Evolutionary conservation across 2,888 invertebrate species (phyloP).

Genomic region (Monopis laevigella): DNA sequence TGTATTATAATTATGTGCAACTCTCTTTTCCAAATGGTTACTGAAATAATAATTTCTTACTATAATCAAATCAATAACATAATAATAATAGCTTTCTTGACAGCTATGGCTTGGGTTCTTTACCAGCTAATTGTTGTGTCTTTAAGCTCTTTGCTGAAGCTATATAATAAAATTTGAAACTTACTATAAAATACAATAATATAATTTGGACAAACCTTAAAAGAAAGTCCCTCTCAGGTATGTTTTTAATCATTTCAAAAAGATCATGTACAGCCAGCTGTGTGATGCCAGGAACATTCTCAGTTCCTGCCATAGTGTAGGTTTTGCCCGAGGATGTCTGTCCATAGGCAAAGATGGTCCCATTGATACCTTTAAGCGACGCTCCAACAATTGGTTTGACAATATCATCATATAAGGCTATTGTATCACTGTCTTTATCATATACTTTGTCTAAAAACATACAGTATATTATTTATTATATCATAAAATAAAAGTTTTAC

Average conservation of each 20-base stretch:
- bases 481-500: no score
- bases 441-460: slow-evolving; percentile 78
- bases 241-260: slow-evolving; percentile 71
- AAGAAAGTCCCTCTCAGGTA: slow-evolving; percentile 76
- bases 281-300: slow-evolving; percentile 77
- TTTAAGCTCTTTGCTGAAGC: no score
- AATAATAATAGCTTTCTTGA: no score
- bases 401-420: slow-evolving; percentile 71
- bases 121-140: no score
- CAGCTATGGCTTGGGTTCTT: no score
- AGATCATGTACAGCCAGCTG: slow-evolving; percentile 75
- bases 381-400: slow-evolving; percentile 78
- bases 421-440: slow-evolving; percentile 64
- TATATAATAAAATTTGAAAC: slow-evolving; percentile 6
- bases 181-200: slow-evolving; percentile 12
- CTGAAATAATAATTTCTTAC: no score
- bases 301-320: slow-evolving; percentile 82
- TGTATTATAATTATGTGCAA: no score
- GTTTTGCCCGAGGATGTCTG: slow-evolving; percentile 93
- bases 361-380: slow-evolving; percentile 80
- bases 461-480: no score
- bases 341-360: slow-evolving; percentile 91
- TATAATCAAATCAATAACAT: no score
- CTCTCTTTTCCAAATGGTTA: no score
- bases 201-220: slow-evolving; percentile 63